These are phyloP conservation scores for Phyllotreta cruciferae DNA, from an alignment of 2,888 invertebrate species.

Conservation along the genomic window DNA sequence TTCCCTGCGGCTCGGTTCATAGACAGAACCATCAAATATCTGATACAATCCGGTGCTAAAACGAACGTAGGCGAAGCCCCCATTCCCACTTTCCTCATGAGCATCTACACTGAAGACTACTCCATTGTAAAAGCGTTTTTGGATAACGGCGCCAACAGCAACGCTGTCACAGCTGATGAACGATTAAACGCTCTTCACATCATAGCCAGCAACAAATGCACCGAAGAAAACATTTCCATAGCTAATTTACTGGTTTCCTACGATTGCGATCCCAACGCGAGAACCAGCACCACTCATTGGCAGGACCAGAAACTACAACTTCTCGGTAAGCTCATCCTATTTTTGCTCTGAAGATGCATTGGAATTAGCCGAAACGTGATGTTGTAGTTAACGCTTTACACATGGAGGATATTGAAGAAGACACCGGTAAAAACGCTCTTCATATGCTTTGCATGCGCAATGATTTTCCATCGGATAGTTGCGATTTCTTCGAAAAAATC, in stretches of 20 bases:
- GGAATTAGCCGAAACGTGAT: background rate
- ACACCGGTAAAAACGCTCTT: conserved; percentile 54
- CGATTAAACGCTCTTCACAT: conserved; percentile 53
- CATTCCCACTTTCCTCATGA: conserved; percentile 51
- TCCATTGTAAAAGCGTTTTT: conserved; percentile 48
- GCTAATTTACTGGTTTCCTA: conserved; percentile 46
- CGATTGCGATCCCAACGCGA: conserved; percentile 51
- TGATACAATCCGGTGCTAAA: conserved; percentile 54
- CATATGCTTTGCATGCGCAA: conserved; percentile 55
- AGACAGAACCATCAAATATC: conserved; percentile 26
- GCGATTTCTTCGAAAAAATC: conserved; percentile 43
- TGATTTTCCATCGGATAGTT: conserved; percentile 50
- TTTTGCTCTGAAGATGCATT: background rate
- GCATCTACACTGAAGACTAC: conserved; percentile 51
- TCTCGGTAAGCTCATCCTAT: conserved; percentile 22
- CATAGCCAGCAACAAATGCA: conserved; percentile 46
- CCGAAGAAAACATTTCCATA: conserved; percentile 44
- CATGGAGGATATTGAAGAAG: conserved; percentile 29
- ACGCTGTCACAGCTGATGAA: conserved; percentile 45
- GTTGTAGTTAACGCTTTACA: conserved; percentile 21
- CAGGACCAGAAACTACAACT: conserved; percentile 39
- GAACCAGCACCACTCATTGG: conserved; percentile 51
- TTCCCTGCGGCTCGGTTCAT: background rate
- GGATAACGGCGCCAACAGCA: conserved; percentile 47
- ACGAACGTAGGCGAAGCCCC: conserved; percentile 54